These are phyloP conservation scores for Lontra canadensis DNA, from an alignment of 2,113 vertebrate species.

Conservation along the genomic window DNA sequence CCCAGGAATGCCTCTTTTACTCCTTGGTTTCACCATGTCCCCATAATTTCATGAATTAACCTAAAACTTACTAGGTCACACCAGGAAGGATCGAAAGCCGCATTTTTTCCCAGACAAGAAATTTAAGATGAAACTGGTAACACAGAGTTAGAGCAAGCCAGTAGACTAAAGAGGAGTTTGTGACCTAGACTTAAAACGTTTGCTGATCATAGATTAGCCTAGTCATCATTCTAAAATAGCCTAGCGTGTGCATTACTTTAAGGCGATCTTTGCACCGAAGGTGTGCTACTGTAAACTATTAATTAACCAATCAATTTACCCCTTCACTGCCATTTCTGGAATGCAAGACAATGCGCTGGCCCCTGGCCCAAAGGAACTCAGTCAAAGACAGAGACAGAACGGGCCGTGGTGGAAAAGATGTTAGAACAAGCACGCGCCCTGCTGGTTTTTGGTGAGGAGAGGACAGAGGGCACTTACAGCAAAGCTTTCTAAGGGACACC, in stretches of 20 bases:
- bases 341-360: background rate
- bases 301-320: background rate
- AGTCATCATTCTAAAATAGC: background rate
- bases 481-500: background rate
- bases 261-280: background rate
- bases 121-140: background rate
- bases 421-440: fast-evolving
- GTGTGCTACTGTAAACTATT: background rate
- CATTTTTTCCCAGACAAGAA: background rate
- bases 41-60: background rate
- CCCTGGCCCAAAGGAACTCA: background rate
- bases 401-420: fast-evolving
- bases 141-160: background rate
- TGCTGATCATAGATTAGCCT: background rate
- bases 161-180: background rate
- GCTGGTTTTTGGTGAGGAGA: no score
- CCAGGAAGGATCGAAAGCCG: background rate
- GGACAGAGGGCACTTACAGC: fast-evolving
- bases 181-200: background rate
- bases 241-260: background rate
- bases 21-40: background rate
- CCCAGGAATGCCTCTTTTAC: background rate
- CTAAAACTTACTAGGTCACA: background rate
- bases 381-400: background rate
- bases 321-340: background rate